Base-by-base conservation (phyloP, 2,888 invertebrate genomes). In the Copidosoma aretas region DNA sequence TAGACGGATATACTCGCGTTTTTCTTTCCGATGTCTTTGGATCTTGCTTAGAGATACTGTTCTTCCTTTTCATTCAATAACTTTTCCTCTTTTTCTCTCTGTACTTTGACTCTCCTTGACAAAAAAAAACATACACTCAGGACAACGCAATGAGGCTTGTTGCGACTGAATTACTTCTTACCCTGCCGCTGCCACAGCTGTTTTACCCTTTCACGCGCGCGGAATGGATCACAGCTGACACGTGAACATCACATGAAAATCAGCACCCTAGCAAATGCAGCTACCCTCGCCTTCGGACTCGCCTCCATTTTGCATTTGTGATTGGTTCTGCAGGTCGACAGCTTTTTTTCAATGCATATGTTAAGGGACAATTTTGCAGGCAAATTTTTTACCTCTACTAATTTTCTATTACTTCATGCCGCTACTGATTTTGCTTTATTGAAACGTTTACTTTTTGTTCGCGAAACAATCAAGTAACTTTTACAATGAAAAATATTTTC, bases 201-300 rank as follows among this genome's bases (percentile, higher is more conserved):
- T 32, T 5, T n/a, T 32, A 32, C 32, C 32, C 32, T 46, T 12
- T 46, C 43, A 17, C 21, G 17, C 46, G 46, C 59, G 21, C 39
- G 43, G 22, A n/a, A 57, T 64, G 56, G 57, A 32, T 70, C 70
- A 62, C 61, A 64, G 64, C 60, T 60, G 57, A 68, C 22, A 22
- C 51, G 41, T 39, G 24, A 46, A 59, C 43, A 46, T 32, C 32
- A 32, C 32, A 32, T 32, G 32, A 58, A n/a, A 12, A 63, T 46
- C 65, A 70, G 63, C 66, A 57, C 75, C 78, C 80, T 82, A 93
- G 88, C 93, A 93, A 86, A 92, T 91, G 85, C 93, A 93, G 82
- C 92, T 91, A 78, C 92, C 90, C 84, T 93, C 93, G 78, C 92
- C 90, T 85, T 93, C 93, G 82, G 90, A 90, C 83, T 93, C 93